Percentiles rank a stretch among this genome's conserved stretches.
phyloP scores from a whole-genome alignment of 2,113 vertebrate genomes.

The Sapajus apella region DNA sequence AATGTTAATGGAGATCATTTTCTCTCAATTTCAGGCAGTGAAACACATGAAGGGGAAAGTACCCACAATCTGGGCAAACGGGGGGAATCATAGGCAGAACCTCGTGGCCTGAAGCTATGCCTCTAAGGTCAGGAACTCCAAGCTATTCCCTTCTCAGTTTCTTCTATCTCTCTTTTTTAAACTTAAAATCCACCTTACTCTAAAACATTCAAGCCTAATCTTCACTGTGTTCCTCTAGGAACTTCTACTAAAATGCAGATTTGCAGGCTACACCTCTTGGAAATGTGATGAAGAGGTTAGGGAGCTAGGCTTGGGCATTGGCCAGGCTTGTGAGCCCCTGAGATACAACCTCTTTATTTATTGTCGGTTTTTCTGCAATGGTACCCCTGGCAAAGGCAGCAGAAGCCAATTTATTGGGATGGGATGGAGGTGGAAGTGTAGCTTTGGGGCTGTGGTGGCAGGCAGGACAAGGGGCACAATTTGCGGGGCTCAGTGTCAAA shows the following conservation, averaged over 20 bases:
- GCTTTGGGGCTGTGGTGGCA: no score
- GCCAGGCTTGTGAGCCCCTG: background rate
- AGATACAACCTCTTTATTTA: background rate
- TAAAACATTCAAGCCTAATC: background rate
- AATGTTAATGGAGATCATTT: background rate
- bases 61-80: rapidly evolving
- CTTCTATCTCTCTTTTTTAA: background rate
- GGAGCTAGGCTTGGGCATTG: background rate
- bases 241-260: background rate
- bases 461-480: background rate
- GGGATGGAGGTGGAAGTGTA: background rate
- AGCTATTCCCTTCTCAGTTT: no score
- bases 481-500: background rate
- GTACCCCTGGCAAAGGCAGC: background rate
- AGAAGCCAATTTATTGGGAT: background rate
- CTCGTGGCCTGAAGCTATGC: background rate
- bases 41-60: background rate
- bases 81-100: no score
- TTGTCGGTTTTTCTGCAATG: background rate
- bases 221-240: background rate
- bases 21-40: background rate
- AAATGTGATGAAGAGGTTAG: background rate
- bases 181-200: background rate
- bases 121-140: background rate
- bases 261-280: background rate